Evolutionary conservation across 1,140 invertebrate species (phyloP).

Genomic region (Apis cerana): DNA sequence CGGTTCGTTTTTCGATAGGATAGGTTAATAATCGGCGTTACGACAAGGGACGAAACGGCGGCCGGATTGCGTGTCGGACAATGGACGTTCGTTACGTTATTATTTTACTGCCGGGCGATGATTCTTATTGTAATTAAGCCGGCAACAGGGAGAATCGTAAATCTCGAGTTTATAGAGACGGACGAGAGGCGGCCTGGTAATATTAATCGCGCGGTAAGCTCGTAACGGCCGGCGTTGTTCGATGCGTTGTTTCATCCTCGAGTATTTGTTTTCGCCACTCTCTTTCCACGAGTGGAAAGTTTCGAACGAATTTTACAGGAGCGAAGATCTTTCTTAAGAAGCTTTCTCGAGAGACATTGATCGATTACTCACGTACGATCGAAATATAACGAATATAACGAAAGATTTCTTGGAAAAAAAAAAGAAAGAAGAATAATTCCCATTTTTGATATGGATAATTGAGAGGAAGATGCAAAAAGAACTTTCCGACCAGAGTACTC

Average conservation of each 20-base stretch:
- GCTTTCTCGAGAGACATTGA: no score
- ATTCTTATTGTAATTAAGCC: constrained; percentile 48
- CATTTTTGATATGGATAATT: no score
- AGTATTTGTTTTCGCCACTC: background rate
- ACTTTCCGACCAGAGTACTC: no score
- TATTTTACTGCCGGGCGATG: constrained; percentile 46
- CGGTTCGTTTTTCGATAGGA: constrained; percentile 20
- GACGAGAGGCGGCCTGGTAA: constrained; percentile 21
- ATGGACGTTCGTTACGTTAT: constrained; percentile 42
- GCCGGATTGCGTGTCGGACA: background rate
- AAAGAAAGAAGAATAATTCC: no score
- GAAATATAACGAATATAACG: no score
- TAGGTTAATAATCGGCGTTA: constrained; percentile 38
- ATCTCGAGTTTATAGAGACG: constrained; percentile 44
- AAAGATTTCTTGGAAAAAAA: no score
- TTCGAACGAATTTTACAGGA: background rate
- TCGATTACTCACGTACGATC: no score
- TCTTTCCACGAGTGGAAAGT: background rate
- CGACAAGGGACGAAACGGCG: constrained; percentile 8
- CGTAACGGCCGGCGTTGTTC: background rate
- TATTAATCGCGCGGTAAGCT: constrained; percentile 29
- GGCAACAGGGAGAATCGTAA: constrained; percentile 28
- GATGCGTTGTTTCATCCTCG: constrained; percentile 5
- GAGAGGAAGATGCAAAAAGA: no score
- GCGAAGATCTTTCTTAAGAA: background rate